Percentiles rank a stretch among this genome's conserved stretches.
These are phyloP conservation scores for Sminthopsis crassicaudata DNA, from an alignment of 2,113 vertebrate species.

Conservation along the genomic window DNA sequence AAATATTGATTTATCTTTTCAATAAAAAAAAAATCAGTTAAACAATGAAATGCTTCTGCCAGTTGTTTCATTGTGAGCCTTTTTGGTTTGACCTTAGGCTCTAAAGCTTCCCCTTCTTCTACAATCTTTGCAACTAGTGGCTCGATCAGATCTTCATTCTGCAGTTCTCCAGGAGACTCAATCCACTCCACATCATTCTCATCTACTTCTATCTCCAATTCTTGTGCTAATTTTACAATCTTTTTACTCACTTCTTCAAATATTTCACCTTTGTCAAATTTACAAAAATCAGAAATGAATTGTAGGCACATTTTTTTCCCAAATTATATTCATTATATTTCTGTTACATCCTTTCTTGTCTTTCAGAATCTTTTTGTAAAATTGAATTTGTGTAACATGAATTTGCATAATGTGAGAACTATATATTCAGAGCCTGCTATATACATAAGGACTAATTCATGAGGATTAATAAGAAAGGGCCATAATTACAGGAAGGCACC, in stretches of 20 bases:
- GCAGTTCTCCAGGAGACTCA: neutral
- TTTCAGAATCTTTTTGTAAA: neutral
- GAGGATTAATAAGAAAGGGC: neutral
- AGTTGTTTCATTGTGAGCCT: neutral
- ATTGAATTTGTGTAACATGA: neutral
- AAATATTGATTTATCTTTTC: neutral
- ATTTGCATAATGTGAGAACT: neutral
- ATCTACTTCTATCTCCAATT: neutral
- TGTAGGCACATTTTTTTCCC: neutral
- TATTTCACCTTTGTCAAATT: neutral
- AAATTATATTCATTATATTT: neutral
- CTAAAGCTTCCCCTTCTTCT: neutral
- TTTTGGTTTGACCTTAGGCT: neutral
- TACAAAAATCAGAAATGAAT: neutral
- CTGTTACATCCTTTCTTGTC: neutral
- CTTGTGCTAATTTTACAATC: neutral
- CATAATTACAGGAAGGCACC: neutral
- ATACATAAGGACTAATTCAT: neutral
- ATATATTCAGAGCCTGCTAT: neutral
- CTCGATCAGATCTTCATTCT: neutral
- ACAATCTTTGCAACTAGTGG: neutral
- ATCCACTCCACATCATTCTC: neutral
- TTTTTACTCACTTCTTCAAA: neutral
- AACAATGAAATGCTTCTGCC: neutral
- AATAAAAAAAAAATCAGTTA: neutral